Evolutionary conservation across 1,140 invertebrate genomes (phyloP).

Genomic region (Drosophila oshimai): DNA sequence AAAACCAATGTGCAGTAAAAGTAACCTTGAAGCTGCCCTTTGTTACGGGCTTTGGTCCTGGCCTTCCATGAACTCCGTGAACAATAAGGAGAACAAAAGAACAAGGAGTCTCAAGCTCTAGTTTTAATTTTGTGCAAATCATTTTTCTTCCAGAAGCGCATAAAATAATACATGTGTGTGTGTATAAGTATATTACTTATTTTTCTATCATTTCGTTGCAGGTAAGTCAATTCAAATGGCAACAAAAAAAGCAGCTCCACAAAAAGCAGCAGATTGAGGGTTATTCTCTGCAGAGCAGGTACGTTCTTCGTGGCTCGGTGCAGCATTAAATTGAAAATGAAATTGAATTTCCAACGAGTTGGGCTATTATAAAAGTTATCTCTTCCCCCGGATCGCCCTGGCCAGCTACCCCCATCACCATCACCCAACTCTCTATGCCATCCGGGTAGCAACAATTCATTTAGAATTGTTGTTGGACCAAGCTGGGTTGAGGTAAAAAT

Average conservation of each 20-base stretch:
- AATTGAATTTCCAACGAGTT: conserved; percentile 70
- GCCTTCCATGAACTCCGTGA: not conserved
- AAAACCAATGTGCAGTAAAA: not conserved
- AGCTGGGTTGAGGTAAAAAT: conserved; percentile 36
- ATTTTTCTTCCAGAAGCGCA: conserved; percentile 21
- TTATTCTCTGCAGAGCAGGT: conserved; percentile 26
- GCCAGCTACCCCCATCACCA: no score
- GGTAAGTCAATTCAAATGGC: conserved; percentile 68
- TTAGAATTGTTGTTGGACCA: conserved; percentile 43
- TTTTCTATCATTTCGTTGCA: conserved; percentile 74
- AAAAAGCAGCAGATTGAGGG: conserved; percentile 41
- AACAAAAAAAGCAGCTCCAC: conserved; percentile 16
- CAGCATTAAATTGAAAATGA: conserved; percentile 80
- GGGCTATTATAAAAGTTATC: conserved; percentile 60
- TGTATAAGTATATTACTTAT: conserved; percentile 37
- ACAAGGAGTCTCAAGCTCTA: not conserved
- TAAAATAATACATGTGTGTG: conserved; percentile 47
- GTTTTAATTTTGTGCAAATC: conserved; percentile 28
- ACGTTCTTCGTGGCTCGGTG: conserved; percentile 51
- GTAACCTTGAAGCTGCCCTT: conserved; percentile 24
- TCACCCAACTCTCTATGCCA: conserved; percentile 2
- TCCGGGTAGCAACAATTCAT: conserved; percentile 62
- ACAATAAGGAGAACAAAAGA: not conserved
- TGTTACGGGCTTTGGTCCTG: not conserved
- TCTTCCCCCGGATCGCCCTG: not conserved